Evolutionary conservation across 35 echinoderm and acorn worm genomes (phyloP), one percentile per base, ranked within the genome.

Genomic region (Apostichopus japonicus): DNA sequence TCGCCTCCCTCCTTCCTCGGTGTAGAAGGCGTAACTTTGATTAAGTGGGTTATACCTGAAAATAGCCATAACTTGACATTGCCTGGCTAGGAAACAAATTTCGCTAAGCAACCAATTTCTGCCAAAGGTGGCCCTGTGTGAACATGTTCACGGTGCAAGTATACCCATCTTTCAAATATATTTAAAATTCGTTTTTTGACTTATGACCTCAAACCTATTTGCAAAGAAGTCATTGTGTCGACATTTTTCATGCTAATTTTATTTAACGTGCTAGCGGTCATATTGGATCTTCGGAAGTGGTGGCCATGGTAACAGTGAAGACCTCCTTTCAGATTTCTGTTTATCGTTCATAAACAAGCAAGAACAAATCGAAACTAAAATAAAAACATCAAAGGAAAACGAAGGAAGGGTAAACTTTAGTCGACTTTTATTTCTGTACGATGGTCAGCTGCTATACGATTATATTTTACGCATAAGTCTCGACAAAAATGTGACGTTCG

Each of bases 341-440:
- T 84, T 84, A 84, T 84, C 13, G 81, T 59, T 54, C 21, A 84
- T 59, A 84, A 84, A 84, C 81, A 84, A 58, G 24, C 10, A 56
- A 13, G 56, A n/a, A 57, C 81, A 11, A 8, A 84, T 84, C 81
- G 81, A 84, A 84, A 84, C 81, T 84, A 84, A 84, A 84, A 17
- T 10, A 67, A 19, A 67, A 4, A 23, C 6, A 23, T 57, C 56
- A 19, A 22, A 84, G 55, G 17, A 84, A 57, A 54, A 84, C 78
- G 51, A 84, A 84, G 15, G 81, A 57, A 58, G 19, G 55, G 55
- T 58, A 54, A 57, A 58, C 61, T 84, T 84, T 23, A 57, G 54
- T 21, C 1, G 53, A 2, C 54, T 75, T 19, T 73, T 57, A 84
- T 54, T n/a, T 6, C 55, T 57, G 23, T 25, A 23, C 5, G 81